Percentiles rank a stretch among this genome's conserved stretches.
Conservation (phyloP, 92 coral and sea anemone genomes). For the Umimayanthus chanpuru region DNA sequence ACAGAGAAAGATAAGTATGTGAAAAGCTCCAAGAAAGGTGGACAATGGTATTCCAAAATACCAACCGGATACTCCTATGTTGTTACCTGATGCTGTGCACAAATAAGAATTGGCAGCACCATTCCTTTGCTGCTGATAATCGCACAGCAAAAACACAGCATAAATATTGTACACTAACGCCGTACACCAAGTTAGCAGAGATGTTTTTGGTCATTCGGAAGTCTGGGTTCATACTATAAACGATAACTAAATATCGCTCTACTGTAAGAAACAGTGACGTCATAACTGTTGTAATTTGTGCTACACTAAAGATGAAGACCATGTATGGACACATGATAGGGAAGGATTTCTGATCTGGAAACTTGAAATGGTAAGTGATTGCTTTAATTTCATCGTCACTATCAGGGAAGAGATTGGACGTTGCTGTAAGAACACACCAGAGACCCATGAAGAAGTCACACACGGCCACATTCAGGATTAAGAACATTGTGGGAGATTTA, state of each 20-base stretch:
- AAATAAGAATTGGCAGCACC: too few relatives aligned
- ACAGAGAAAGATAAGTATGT: conserved; percentile 46
- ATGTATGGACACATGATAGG: conserved; percentile 46
- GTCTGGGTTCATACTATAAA: conserved; percentile 65
- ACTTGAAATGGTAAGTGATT: too few relatives aligned
- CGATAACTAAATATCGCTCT: conserved; percentile 65
- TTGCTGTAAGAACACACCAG: background rate
- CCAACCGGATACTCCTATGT: too few relatives aligned
- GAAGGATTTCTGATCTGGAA: background rate
- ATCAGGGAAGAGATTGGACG: conserved; percentile 28
- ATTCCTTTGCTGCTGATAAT: conserved; percentile 65
- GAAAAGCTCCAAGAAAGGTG: conserved; percentile 33
- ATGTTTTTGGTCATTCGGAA: conserved; percentile 38
- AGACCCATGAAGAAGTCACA: too few relatives aligned
- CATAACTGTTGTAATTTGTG: conserved; percentile 52
- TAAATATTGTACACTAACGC: conserved; percentile 48
- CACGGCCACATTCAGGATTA: too few relatives aligned
- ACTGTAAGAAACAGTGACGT: conserved; percentile 60
- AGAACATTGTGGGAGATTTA: too few relatives aligned
- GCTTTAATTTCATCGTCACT: background rate
- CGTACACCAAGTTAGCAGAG: conserved; percentile 51
- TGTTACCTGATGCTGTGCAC: too few relatives aligned
- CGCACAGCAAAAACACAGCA: conserved; percentile 51
- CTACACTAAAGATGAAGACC: conserved; percentile 63
- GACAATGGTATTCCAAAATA: too few relatives aligned